Evolutionary conservation across 2,797 vertebrate species (phyloP).

Genomic region (Anisognathus igniventris): DNA sequence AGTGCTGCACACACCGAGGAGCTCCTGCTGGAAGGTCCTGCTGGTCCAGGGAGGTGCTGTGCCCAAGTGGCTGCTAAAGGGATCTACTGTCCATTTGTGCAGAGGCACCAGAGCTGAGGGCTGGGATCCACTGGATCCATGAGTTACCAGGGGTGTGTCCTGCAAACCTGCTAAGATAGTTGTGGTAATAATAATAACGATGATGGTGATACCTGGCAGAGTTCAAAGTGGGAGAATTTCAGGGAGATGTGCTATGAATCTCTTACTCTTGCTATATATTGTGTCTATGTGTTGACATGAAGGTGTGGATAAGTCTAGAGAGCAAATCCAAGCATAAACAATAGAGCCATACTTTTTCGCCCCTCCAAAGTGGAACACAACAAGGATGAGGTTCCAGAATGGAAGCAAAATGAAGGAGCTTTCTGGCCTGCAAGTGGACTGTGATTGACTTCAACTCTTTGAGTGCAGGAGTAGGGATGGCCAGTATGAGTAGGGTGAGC

Average conservation of each 20-base stretch:
- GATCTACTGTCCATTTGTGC: not conserved
- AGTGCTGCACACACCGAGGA: rapidly evolving
- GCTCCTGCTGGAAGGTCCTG: not conserved
- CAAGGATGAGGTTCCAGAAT: not conserved
- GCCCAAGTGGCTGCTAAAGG: not conserved
- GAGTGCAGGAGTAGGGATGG: not conserved
- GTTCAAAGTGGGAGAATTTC: not conserved
- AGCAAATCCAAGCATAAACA: not conserved
- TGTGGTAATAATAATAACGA: not conserved
- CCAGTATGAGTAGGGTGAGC: not conserved
- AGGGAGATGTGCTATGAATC: not conserved
- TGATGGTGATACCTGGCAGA: not conserved
- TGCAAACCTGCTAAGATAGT: not conserved
- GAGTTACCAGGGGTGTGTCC: not conserved
- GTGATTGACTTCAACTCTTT: not conserved
- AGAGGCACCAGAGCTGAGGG: not conserved
- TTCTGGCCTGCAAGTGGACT: not conserved
- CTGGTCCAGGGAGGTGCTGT: not conserved
- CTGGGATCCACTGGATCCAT: not conserved
- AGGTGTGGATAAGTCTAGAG: not conserved
- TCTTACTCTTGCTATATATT: not conserved
- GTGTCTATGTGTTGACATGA: not conserved
- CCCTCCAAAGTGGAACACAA: not conserved
- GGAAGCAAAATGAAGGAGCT: not conserved
- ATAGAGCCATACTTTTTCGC: not conserved